Evolutionary conservation across 2,888 invertebrate species (phyloP).

Genomic region (Drosophila borealis): DNA sequence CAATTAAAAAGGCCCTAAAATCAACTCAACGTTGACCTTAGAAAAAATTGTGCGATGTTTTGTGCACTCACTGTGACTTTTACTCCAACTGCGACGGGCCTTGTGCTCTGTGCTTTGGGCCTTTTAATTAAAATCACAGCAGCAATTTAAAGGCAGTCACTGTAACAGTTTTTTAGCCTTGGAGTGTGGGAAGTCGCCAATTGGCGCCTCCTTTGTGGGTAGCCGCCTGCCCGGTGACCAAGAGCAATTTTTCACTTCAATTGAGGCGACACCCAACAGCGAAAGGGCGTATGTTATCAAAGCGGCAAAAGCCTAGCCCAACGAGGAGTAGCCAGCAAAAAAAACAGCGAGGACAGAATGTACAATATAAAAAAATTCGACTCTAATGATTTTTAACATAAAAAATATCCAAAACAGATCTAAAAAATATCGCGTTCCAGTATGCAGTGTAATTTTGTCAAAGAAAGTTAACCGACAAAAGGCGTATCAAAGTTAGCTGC

Average conservation of each 20-base stretch:
- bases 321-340: constrained; percentile 32
- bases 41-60: constrained; percentile 35
- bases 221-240: constrained; percentile 53
- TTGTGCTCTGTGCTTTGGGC: constrained; percentile 24
- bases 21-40: constrained; percentile 71
- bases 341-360: constrained; percentile 1
- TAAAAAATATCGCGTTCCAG: background rate
- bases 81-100: constrained; percentile 13
- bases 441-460: background rate
- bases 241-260: constrained; percentile 77
- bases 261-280: constrained; percentile 50
- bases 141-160: constrained; percentile 64
- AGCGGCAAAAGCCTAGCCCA: constrained; percentile 23
- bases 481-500: background rate
- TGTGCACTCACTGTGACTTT: constrained; percentile 46
- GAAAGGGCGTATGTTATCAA: constrained; percentile 57
- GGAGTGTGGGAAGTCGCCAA: constrained; percentile 7
- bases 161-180: constrained; percentile 31
- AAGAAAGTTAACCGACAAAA: background rate
- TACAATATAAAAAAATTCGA: background rate
- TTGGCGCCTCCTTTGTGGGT: constrained; percentile 44
- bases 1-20: constrained; percentile 71
- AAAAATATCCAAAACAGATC: background rate
- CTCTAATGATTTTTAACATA: constrained; percentile 9
- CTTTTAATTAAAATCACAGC: constrained; percentile 78